Evolutionary conservation across 2,113 vertebrate genomes (phyloP).

Genomic region (Chascanopsetta lugubris): DNA sequence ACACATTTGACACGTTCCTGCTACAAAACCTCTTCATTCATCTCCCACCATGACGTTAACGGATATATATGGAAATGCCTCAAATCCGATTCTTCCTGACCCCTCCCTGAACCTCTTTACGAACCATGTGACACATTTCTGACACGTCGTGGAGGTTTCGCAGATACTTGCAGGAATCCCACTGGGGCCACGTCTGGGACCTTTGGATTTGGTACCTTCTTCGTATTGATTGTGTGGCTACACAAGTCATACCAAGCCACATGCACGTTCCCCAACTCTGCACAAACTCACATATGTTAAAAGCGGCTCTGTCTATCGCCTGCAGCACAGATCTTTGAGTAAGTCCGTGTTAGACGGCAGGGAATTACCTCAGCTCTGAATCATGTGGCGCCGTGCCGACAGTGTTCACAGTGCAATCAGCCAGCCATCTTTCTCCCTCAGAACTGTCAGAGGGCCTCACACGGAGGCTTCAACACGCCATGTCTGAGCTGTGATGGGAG

Average conservation of each 20-base stretch:
- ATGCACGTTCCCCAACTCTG: constrained; percentile 13
- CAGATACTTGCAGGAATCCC: constrained; percentile 62
- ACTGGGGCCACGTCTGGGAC: constrained; percentile 40
- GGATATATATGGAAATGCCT: constrained; percentile 11
- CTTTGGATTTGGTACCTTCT: constrained; percentile 1
- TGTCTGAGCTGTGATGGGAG: constrained; percentile 24
- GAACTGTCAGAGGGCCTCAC: constrained; percentile 69
- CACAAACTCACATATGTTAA: constrained; percentile 15
- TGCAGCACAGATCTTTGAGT: constrained; percentile 56
- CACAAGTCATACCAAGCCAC: not conserved
- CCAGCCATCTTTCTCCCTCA: constrained; percentile 66
- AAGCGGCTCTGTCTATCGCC: constrained; percentile 36
- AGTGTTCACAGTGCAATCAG: constrained; percentile 69
- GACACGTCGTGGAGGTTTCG: constrained; percentile 65
- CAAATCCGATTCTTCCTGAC: constrained; percentile 27
- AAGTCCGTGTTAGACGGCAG: constrained; percentile 53
- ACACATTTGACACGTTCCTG: constrained; percentile 5
- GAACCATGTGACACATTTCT: constrained; percentile 66
- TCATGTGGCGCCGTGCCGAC: constrained; percentile 67
- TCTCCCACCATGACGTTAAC: constrained; percentile 25
- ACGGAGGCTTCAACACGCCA: constrained; percentile 27
- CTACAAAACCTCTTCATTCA: constrained; percentile 12
- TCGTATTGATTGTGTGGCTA: not conserved
- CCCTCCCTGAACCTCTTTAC: constrained; percentile 42
- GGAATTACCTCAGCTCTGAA: constrained; percentile 77